Evolutionary conservation across 2,888 invertebrate species (phyloP), one percentile per base, ranked within the genome.

Genomic region (Drosophila demipolita): DNA sequence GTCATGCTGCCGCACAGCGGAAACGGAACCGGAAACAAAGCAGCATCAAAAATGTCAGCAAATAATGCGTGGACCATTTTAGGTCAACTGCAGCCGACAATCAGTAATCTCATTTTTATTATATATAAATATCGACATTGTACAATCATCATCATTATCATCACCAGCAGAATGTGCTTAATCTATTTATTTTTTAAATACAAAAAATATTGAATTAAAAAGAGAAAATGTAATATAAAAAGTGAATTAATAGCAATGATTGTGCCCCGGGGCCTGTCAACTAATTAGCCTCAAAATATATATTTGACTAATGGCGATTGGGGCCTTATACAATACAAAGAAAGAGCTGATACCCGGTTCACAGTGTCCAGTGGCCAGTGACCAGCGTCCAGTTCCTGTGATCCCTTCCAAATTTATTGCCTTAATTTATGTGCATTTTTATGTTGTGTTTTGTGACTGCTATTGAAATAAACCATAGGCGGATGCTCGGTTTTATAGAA

Each of bases 1-100:
- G 80, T 75, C 87, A 74, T 75, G 83, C 61, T 59, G 70, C 58
- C 57, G 59, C 69, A 54, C 72, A 82, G 71, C 87, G 84, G 84
- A 84, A 86, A 80, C 87, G 83, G 83, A 83, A 83, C 75, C 83
- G 84, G 84, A 84, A 87, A 84, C 84, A 84, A 84, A 84, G 71
- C 84, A 74, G 73, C 82, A 76, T 78, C 75, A 74, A 67, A 78
- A 75, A 80, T 80, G 71, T 57, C 78, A 40, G 63, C 68, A 75
- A 53, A 74, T 78, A 74, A 62, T 66, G 61, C 70, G 50, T 23
- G 26, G 33, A 23, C 60, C 6, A 32, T 35, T 59, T 61, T 45
- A 42, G 59, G 58, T 59, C 69, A 64, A n/a, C 38, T 66, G 54
- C 32, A 67, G 68, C 60, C 40, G 78, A 63, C 38, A 74, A 66